phyloP scores from a whole-genome alignment of 2,888 invertebrate genomes.

The Iphiclides podalirius region DNA sequence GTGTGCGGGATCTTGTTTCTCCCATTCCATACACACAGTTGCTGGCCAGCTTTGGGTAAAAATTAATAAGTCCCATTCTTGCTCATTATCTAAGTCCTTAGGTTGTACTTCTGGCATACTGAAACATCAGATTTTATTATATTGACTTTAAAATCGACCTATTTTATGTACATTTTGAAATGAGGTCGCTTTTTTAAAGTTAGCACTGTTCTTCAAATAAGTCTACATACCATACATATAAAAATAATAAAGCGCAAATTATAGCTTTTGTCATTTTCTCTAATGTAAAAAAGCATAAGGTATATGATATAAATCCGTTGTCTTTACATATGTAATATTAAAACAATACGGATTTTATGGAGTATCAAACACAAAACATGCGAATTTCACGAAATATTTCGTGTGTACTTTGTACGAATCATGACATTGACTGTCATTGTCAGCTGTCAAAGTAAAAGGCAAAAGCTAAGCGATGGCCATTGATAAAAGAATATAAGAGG shows the following conservation, averaged over 20 bases:
- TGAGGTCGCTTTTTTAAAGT: neutral
- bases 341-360: neutral
- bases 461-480: too few relatives aligned
- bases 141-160: neutral
- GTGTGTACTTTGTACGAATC: constrained; percentile 15
- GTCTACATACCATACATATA: constrained; percentile 16
- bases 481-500: too few relatives aligned
- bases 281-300: constrained; percentile 14
- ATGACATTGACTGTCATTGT: constrained; percentile 8
- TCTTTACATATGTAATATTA: neutral
- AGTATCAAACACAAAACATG: too few relatives aligned
- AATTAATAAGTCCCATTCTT: constrained; percentile 86
- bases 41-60: constrained; percentile 91
- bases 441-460: constrained; percentile 14
- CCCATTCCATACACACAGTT: constrained; percentile 84
- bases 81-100: constrained; percentile 27
- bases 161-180: neutral
- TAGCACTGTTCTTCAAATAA: neutral
- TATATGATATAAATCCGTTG: neutral
- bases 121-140: constrained; percentile 23
- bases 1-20: constrained; percentile 78
- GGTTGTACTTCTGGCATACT: constrained; percentile 32
- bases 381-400: constrained; percentile 9
- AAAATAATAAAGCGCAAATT: constrained; percentile 7
- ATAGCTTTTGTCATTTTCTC: constrained; percentile 14